A percentile compares a stretch with the other conserved stretches of the same genome.
These are phyloP conservation scores for Eptesicus fuscus DNA, from an alignment of 2,113 vertebrate genomes.

Conservation along the genomic window DNA sequence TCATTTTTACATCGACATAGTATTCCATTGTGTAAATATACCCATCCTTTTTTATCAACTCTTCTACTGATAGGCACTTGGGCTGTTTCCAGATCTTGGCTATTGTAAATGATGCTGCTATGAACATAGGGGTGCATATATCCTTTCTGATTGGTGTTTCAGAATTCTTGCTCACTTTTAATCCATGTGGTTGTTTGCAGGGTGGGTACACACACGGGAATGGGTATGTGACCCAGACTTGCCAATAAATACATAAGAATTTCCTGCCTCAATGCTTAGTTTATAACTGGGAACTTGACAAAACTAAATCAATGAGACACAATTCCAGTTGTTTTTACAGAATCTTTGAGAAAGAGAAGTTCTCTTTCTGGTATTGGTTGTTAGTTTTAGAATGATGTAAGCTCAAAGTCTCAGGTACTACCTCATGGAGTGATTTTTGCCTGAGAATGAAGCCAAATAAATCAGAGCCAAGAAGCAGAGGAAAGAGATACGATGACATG, in stretches of 20 bases:
- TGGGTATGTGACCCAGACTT: not conserved
- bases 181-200: not conserved
- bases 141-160: not conserved
- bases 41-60: not conserved
- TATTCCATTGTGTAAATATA: not conserved
- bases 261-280: not conserved
- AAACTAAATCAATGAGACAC: not conserved
- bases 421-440: not conserved
- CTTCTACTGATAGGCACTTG: not conserved
- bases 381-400: not conserved
- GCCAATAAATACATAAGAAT: not conserved
- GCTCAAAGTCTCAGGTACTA: not conserved
- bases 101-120: not conserved
- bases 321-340: not conserved
- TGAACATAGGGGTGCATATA: not conserved
- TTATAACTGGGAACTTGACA: not conserved
- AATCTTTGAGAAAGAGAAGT: not conserved
- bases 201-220: not conserved
- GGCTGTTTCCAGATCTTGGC: not conserved
- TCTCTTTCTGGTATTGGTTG: not conserved
- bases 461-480: not conserved
- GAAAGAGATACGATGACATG: not conserved
- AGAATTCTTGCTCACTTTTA: not conserved
- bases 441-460: conserved; percentile 3
- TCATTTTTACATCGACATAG: not conserved